These are phyloP conservation scores for Orthosia cruda DNA, from an alignment of 2,888 invertebrate genomes.

Conservation along the genomic window DNA sequence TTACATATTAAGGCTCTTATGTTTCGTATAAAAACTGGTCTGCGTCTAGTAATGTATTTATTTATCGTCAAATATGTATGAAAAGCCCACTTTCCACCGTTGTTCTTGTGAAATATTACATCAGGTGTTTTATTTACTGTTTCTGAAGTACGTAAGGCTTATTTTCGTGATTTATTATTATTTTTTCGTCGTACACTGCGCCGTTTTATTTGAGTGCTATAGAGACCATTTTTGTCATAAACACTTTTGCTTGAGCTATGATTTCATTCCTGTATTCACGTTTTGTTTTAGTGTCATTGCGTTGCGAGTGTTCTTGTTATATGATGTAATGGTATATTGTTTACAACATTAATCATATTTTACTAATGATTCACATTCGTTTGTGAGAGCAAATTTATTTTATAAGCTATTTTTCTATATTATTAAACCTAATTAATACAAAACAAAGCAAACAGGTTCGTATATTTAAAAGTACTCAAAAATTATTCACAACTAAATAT, in stretches of 20 bases:
- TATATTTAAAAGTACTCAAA: not conserved
- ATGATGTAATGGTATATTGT: too few relatives aligned
- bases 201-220: constrained; percentile 15
- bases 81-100: constrained; percentile 10
- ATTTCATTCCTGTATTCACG: not conserved
- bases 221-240: constrained; percentile 24
- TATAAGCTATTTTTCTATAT: too few relatives aligned
- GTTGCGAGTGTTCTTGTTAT: not conserved
- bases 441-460: not conserved
- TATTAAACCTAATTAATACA: too few relatives aligned
- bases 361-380: not conserved
- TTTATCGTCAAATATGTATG: constrained; percentile 48
- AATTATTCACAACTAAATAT: not conserved
- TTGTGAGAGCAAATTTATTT: too few relatives aligned
- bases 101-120: constrained; percentile 45
- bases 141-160: constrained; percentile 21
- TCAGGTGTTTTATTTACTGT: constrained; percentile 50
- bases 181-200: constrained; percentile 12
- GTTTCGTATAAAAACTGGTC: constrained; percentile 2
- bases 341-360: not conserved
- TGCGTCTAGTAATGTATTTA: not conserved
- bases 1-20: not conserved
- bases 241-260: constrained; percentile 14
- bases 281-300: not conserved
- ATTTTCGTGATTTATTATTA: constrained; percentile 43